These are phyloP conservation scores for Alectoris magna DNA, from an alignment of 2,797 vertebrate species.

Conservation along the genomic window DNA sequence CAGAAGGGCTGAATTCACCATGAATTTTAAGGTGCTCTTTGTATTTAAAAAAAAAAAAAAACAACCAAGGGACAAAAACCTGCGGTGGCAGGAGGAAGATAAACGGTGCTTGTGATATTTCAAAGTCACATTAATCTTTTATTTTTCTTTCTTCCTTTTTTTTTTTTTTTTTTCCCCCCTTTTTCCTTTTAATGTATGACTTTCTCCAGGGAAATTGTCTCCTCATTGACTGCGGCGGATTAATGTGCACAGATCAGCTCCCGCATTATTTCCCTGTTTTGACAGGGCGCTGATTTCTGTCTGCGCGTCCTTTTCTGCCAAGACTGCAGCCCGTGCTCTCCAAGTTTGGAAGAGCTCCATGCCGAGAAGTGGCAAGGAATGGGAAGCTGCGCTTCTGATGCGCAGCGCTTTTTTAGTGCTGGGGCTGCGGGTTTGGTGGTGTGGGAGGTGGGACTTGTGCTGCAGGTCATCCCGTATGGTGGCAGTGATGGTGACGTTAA, in stretches of 20 bases:
- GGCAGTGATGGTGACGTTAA: neutral
- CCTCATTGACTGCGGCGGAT: conserved; percentile 64
- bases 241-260: conserved; percentile 71
- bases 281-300: conserved; percentile 69
- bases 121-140: conserved; percentile 73
- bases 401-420: accelerated
- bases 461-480: neutral
- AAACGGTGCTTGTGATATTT: conserved; percentile 72
- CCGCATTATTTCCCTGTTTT: conserved; percentile 74
- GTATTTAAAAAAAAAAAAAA: neutral
- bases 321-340: conserved; percentile 57
- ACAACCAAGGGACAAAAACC: neutral
- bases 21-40: conserved; percentile 61
- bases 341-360: conserved; percentile 47
- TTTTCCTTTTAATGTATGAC: conserved; percentile 70
- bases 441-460: accelerated
- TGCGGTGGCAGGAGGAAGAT: conserved; percentile 70
- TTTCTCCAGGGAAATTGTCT: conserved; percentile 73
- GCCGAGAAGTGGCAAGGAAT: conserved; percentile 4
- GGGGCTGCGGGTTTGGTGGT: neutral
- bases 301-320: conserved; percentile 47
- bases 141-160: neutral
- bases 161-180: neutral
- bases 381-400: neutral
- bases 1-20: neutral